Evolutionary conservation across 2,888 invertebrate genomes (phyloP).

Genomic region (Eilema griseolum): DNA sequence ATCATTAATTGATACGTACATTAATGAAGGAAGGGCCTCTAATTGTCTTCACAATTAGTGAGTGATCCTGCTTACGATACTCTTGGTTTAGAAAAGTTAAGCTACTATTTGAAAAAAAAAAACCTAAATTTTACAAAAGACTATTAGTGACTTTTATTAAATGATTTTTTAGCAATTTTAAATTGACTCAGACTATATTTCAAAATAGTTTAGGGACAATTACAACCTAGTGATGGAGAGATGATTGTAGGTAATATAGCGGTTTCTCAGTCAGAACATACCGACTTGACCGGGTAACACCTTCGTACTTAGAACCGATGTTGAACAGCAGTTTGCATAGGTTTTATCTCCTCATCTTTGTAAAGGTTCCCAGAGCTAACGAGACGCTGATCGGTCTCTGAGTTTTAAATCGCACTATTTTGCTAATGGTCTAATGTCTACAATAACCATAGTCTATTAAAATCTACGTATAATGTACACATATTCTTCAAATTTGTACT

Average conservation of each 20-base stretch:
- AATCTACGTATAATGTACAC: too few relatives aligned
- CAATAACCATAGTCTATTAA: not conserved
- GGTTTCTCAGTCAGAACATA: not conserved
- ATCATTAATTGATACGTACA: constrained; percentile 73
- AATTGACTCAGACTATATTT: not conserved
- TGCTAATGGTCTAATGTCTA: not conserved
- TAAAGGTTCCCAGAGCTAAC: not conserved
- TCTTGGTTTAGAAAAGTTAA: constrained; percentile 1
- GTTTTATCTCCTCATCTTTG: not conserved
- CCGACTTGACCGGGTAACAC: not conserved
- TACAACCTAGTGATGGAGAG: too few relatives aligned
- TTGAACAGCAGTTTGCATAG: not conserved
- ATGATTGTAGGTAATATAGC: not conserved
- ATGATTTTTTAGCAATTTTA: not conserved
- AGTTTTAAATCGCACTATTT: not conserved
- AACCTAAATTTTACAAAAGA: too few relatives aligned
- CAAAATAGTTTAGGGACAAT: not conserved
- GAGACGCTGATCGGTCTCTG: not conserved
- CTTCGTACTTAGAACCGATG: not conserved
- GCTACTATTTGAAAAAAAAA: not conserved
- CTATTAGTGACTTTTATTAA: not conserved
- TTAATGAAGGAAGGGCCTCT: constrained; percentile 71
- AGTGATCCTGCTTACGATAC: constrained; percentile 27
- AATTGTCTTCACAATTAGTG: constrained; percentile 84
- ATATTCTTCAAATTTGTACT: not conserved